Evolutionary conservation across 2,888 invertebrate genomes (phyloP).

Genomic region (Bellardia pandia): DNA sequence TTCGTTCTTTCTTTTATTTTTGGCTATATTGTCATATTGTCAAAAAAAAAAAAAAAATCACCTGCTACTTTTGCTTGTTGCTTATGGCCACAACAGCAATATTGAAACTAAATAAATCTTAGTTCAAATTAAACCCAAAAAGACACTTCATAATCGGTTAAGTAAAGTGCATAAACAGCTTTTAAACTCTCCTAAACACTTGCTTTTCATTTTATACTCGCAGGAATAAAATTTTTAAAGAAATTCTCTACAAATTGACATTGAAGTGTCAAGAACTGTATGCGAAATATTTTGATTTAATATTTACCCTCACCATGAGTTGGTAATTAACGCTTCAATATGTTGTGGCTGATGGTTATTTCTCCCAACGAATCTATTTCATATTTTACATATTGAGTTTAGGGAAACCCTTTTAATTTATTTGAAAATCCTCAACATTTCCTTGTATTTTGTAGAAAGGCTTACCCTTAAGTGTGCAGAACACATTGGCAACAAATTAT

Average conservation of each 20-base stretch:
- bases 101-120: background rate
- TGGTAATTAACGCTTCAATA: slow-evolving; percentile 3
- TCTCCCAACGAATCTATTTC: background rate
- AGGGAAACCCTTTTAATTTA: background rate
- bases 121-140: background rate
- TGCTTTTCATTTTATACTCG: background rate
- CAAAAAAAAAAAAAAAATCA: background rate
- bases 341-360: background rate
- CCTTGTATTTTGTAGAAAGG: too few species aligned
- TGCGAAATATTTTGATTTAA: background rate
- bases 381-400: background rate
- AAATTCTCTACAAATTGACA: background rate
- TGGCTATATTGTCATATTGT: background rate
- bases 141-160: background rate
- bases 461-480: background rate
- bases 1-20: background rate
- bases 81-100: background rate
- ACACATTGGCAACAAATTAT: background rate
- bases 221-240: background rate
- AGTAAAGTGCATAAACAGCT: background rate
- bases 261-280: background rate
- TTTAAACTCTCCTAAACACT: too few species aligned
- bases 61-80: background rate
- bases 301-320: background rate
- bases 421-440: too few species aligned